Evolutionary conservation across 2,113 vertebrate species (phyloP).

Genomic region (Vicugna pacos): DNA sequence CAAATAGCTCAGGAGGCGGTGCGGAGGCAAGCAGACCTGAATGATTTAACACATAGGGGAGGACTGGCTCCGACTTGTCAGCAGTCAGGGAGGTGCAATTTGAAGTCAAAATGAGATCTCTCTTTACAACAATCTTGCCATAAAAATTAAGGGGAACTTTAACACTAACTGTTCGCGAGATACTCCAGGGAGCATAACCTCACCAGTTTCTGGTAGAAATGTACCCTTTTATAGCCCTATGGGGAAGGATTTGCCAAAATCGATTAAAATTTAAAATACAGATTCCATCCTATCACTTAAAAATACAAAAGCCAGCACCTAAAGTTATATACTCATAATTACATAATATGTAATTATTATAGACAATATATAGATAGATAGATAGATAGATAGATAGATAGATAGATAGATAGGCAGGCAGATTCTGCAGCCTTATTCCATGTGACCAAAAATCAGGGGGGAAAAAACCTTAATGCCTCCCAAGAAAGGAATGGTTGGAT

Average conservation of each 20-base stretch:
- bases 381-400: too few species aligned
- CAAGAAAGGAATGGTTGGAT: not conserved
- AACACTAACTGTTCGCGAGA: not conserved
- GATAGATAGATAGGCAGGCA: not conserved
- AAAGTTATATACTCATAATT: not conserved
- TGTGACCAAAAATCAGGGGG: not conserved
- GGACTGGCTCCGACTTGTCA: not conserved
- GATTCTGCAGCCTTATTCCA: not conserved
- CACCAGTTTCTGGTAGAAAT: not conserved
- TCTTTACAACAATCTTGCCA: not conserved
- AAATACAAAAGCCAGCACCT: not conserved
- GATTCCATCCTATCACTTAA: not conserved
- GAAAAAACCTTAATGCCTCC: not conserved
- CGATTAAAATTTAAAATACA: slow-evolving; percentile 27
- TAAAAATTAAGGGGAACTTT: slow-evolving; percentile 47
- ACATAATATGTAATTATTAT: not conserved
- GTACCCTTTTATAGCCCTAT: not conserved
- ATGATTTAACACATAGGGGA: not conserved
- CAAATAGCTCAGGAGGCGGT: too few species aligned
- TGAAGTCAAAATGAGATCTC: not conserved
- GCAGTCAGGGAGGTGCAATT: not conserved
- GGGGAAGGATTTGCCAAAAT: slow-evolving; percentile 22
- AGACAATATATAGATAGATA: not conserved
- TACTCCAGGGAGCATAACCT: not conserved
- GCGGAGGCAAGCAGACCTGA: not conserved